Evolutionary conservation across 2,797 vertebrate species (phyloP).

Genomic region (Stomatorhinus walkeri): DNA sequence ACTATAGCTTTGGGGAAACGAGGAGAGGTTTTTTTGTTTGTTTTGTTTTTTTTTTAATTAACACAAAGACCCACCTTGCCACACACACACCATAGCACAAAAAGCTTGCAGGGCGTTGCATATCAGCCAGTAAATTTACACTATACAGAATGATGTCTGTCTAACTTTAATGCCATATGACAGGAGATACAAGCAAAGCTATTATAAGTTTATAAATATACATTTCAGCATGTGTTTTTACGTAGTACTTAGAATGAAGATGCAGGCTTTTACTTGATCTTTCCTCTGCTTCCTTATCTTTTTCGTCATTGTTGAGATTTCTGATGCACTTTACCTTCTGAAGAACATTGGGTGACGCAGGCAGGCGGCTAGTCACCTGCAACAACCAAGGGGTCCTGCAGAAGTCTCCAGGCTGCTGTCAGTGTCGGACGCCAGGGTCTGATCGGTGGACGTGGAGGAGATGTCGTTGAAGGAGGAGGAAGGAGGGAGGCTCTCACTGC

Average conservation of each 20-base stretch:
- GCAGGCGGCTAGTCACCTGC: constrained; percentile 99
- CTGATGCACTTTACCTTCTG: constrained; percentile 77
- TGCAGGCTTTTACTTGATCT: constrained; percentile 73
- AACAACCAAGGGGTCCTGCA: constrained; percentile 95
- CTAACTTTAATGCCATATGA: constrained; percentile 63
- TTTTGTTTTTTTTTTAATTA: constrained; percentile 27
- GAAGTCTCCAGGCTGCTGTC: constrained; percentile 99
- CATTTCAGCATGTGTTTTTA: constrained; percentile 73
- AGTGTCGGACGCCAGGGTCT: constrained; percentile 98
- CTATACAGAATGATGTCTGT: constrained; percentile 69
- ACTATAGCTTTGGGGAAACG: constrained; percentile 34
- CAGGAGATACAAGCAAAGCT: constrained; percentile 88
- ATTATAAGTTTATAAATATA: constrained; percentile 85
- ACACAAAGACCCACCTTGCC: constrained; percentile 70
- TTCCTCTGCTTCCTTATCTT: constrained; percentile 51
- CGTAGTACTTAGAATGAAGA: constrained; percentile 63
- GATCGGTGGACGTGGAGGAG: constrained; percentile 99
- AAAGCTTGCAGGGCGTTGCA: constrained; percentile 64
- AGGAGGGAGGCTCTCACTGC: constrained; percentile 97
- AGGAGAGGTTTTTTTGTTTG: not conserved
- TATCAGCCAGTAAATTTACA: constrained; percentile 75
- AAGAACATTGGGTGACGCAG: constrained; percentile 98
- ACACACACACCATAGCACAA: constrained; percentile 67
- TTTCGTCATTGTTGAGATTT: constrained; percentile 23
- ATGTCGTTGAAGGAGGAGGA: constrained; percentile 98